These are phyloP conservation scores for Erebia aethiops DNA, from an alignment of 2,888 invertebrate species.

Conservation along the genomic window DNA sequence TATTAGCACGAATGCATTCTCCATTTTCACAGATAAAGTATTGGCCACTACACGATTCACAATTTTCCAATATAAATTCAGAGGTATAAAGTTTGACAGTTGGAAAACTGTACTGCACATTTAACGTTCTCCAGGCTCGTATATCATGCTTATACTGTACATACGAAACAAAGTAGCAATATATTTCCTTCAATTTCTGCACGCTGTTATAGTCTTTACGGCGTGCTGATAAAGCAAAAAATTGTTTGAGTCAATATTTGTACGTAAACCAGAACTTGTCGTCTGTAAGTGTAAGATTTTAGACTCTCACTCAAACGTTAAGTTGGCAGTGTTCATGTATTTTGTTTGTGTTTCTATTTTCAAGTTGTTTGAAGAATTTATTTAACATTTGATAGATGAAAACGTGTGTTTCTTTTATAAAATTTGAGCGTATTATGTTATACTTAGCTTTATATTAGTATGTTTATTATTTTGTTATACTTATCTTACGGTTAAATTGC, in stretches of 20 bases:
- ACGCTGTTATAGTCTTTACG: conserved; percentile 11
- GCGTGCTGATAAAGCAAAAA: not conserved
- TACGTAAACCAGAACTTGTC: conserved; percentile 5
- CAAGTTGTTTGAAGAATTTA: conserved; percentile 23
- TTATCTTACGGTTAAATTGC: no score
- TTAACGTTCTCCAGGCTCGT: conserved; percentile 40
- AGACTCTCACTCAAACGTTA: conserved; percentile 31
- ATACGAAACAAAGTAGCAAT: conserved; percentile 13
- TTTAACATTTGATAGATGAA: conserved; percentile 4
- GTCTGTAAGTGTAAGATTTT: conserved; percentile 25
- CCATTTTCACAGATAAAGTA: conserved; percentile 28
- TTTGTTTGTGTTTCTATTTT: conserved; percentile 36
- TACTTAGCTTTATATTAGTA: not conserved
- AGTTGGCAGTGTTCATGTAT: conserved; percentile 32
- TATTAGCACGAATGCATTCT: conserved; percentile 26
- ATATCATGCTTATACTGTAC: conserved; percentile 39
- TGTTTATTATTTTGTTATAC: no score
- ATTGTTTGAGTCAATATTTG: conserved; percentile 6
- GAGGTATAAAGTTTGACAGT: conserved; percentile 44
- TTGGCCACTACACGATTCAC: conserved; percentile 33
- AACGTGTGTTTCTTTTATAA: not conserved
- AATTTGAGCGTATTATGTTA: not conserved
- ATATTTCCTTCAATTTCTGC: not conserved
- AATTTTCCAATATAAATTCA: conserved; percentile 41
- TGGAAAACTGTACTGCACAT: conserved; percentile 53